Evolutionary conservation across 2,888 invertebrate species (phyloP).

Genomic region (Encarsia formosa): DNA sequence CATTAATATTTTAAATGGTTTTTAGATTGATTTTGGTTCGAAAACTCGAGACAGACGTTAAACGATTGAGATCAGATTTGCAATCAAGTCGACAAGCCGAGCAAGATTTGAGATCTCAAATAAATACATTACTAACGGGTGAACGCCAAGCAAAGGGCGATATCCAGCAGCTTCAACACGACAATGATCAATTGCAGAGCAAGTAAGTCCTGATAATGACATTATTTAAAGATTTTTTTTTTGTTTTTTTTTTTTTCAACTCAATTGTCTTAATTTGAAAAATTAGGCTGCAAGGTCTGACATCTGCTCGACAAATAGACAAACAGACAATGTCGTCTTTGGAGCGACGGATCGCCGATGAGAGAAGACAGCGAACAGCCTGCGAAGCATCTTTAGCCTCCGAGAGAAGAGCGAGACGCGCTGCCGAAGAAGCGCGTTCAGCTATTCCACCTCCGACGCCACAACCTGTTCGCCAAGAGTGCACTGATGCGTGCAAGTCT

Average conservation of each 20-base stretch:
- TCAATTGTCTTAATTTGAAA: background rate
- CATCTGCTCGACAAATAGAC: constrained; percentile 70
- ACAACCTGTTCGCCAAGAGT: constrained; percentile 55
- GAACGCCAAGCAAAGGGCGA: constrained; percentile 70
- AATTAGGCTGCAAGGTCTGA: constrained; percentile 67
- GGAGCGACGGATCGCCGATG: constrained; percentile 82
- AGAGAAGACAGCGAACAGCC: constrained; percentile 71
- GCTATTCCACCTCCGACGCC: constrained; percentile 46
- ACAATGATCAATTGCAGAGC: constrained; percentile 82
- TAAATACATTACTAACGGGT: constrained; percentile 61
- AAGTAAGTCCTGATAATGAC: constrained; percentile 56
- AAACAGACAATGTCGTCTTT: constrained; percentile 69
- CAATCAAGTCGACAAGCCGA: constrained; percentile 67
- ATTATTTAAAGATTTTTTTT: background rate
- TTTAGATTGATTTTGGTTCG: constrained; percentile 49
- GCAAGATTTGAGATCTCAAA: constrained; percentile 68
- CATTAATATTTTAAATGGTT: background rate
- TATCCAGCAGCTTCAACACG: constrained; percentile 73
- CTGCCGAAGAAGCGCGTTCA: constrained; percentile 53
- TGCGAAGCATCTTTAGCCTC: constrained; percentile 70
- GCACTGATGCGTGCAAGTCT: constrained; percentile 64
- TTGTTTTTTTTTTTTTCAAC: background rate
- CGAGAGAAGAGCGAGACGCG: constrained; percentile 69
- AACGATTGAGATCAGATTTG: constrained; percentile 69
- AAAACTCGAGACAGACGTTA: constrained; percentile 71